Evolutionary conservation across 2,888 invertebrate species (phyloP).

Genomic region (Peribatodes rhomboidaria): DNA sequence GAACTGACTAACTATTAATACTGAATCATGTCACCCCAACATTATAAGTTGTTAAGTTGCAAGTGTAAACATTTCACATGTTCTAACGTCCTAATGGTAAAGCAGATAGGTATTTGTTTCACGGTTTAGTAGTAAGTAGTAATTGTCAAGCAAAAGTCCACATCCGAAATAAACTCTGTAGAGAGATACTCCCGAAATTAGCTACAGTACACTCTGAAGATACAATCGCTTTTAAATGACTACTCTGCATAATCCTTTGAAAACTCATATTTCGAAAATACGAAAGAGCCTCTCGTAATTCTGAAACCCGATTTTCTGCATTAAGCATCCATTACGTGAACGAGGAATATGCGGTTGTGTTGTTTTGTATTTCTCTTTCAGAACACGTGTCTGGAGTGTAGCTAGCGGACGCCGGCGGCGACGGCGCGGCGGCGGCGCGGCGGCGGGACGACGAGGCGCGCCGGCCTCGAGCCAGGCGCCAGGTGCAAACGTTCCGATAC

Average conservation of each 20-base stretch:
- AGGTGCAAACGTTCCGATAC: constrained; percentile 64
- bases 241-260: constrained; percentile 24
- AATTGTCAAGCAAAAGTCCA: background rate
- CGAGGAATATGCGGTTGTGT: constrained; percentile 44
- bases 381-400: constrained; percentile 45
- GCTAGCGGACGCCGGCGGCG: constrained; percentile 40
- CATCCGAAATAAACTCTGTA: background rate
- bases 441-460: background rate
- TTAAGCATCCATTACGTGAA: constrained; percentile 53
- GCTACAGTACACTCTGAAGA: background rate
- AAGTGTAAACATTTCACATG: no score
- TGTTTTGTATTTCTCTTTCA: constrained; percentile 47
- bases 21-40: no score
- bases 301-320: constrained; percentile 47
- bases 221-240: constrained; percentile 26
- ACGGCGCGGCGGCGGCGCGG: constrained; percentile 40
- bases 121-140: no score
- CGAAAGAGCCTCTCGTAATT: constrained; percentile 36
- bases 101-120: no score
- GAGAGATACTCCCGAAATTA: constrained; percentile 12
- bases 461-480: constrained; percentile 45
- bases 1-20: background rate
- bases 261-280: constrained; percentile 33
- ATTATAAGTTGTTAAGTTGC: no score
- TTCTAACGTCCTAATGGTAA: no score